Evolutionary conservation across 1,140 invertebrate genomes (phyloP), one percentile per base, ranked within the genome.

Genomic region (Venturia canescens): DNA sequence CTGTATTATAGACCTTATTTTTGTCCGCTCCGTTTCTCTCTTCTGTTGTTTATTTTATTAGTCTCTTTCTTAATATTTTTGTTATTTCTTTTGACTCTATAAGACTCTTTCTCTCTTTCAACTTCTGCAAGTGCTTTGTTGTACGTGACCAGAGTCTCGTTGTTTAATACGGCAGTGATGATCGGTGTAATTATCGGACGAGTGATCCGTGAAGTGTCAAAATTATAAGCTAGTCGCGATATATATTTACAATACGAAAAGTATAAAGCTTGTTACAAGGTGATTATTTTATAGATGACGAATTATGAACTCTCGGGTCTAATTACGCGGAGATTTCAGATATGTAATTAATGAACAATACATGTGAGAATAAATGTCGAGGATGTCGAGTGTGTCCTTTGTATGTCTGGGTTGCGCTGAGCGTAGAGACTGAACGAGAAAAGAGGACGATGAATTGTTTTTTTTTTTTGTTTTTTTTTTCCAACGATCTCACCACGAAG

Each of bases 141-240:
- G 38, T 44, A 44, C 38, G 38, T 44, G 38, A 44, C 38, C 38
- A 11, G 13, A 44, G 38, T 44, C 3, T 57, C 53, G 53, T 57
- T 44, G 38, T 44, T 44, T 44, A 44, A 44, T 44, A 44, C 13
- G 38, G 38, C 38, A 44, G 38, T 44, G 38, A 57, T 57, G 53
- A 23, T 57, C 53, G 53, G 53, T 44, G 13, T 44, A 44, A 44
- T 44, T 6, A 44, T 75, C 80, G 80, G 82, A 84, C 80, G 85
- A 86, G 83, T 84, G 83, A 87, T 86, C 87, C 84, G 82, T 85
- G 82, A 84, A 88, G 88, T 89, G 88, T 89, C 88, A 88, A 89
- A 89, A 88, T 89, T 44, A 44, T 89, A 87, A 89, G 85, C 89
- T 90, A 90, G 88, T 90, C 89, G 86, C 86, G 38, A 44, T 44